Percentiles rank a stretch among this genome's conserved stretches.
Conservation (phyloP, 2,888 invertebrate genomes). For the Alentia gelatinosa region DNA sequence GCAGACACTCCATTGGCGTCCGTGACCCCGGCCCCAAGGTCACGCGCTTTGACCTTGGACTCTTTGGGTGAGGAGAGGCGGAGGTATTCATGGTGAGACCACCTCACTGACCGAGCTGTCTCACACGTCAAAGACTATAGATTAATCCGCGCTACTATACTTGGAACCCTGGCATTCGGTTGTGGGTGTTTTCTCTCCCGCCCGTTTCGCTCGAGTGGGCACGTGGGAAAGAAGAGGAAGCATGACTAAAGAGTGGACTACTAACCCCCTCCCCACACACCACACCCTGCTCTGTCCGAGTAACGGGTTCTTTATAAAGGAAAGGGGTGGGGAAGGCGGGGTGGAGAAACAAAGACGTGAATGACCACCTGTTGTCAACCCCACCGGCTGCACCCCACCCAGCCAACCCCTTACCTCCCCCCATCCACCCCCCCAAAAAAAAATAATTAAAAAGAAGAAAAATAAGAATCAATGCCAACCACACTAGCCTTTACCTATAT, state of each 20-base stretch:
- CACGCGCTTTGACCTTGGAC: not conserved
- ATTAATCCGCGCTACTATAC: not conserved
- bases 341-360: not conserved
- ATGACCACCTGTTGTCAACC: not conserved
- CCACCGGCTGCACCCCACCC: not conserved
- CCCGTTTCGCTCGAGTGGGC: not conserved
- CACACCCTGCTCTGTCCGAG: not conserved
- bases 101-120: not conserved
- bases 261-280: not conserved
- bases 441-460: too few relatives aligned
- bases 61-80: not conserved
- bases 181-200: not conserved
- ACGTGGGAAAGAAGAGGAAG: not conserved
- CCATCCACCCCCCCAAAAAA: not conserved
- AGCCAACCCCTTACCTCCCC: not conserved
- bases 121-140: conserved; percentile 4
- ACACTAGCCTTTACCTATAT: not conserved
- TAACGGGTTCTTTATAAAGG: conserved; percentile 26
- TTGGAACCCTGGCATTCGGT: not conserved
- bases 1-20: not conserved
- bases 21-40: not conserved
- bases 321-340: too few relatives aligned
- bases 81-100: not conserved
- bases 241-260: too few relatives aligned
- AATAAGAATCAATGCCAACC: not conserved